These are phyloP conservation scores for Agrotis clavis DNA, from an alignment of 2,888 invertebrate genomes.

Conservation along the genomic window DNA sequence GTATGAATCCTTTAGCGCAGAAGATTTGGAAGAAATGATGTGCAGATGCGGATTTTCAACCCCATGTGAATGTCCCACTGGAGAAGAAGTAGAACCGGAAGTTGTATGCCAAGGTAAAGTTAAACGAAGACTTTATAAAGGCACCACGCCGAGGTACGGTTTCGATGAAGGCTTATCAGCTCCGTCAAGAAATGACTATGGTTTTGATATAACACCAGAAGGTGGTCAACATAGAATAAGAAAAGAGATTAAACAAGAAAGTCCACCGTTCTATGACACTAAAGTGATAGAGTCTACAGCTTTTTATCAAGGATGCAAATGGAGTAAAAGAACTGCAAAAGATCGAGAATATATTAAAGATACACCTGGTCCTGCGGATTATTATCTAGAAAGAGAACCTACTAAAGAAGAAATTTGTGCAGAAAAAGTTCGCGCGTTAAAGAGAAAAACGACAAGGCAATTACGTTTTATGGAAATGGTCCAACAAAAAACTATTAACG, in stretches of 20 bases:
- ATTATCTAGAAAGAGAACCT: slow-evolving; percentile 69
- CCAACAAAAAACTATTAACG: slow-evolving; percentile 75
- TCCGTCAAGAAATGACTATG: slow-evolving; percentile 73
- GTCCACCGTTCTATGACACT: slow-evolving; percentile 80
- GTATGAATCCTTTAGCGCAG: slow-evolving; percentile 77
- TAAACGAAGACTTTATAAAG: slow-evolving; percentile 76
- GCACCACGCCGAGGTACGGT: slow-evolving; percentile 68
- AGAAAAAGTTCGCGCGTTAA: slow-evolving; percentile 77
- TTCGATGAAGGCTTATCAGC: slow-evolving; percentile 69
- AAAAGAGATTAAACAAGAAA: slow-evolving; percentile 55
- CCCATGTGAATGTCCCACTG: slow-evolving; percentile 77
- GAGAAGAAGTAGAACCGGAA: slow-evolving; percentile 62
- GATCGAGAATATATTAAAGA: slow-evolving; percentile 56
- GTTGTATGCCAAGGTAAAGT: slow-evolving; percentile 76
- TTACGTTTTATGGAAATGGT: slow-evolving; percentile 82
- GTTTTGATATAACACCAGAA: slow-evolving; percentile 68
- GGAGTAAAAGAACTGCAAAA: slow-evolving; percentile 81
- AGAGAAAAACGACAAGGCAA: slow-evolving; percentile 79
- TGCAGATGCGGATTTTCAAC: slow-evolving; percentile 79
- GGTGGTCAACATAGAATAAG: slow-evolving; percentile 67
- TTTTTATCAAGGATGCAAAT: slow-evolving; percentile 85
- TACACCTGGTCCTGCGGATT: slow-evolving; percentile 82
- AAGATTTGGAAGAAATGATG: slow-evolving; percentile 78
- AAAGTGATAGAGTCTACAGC: slow-evolving; percentile 75
- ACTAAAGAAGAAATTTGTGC: slow-evolving; percentile 71